phyloP scores from a whole-genome alignment of 2,888 invertebrate genomes.

The Apodemia mormo region DNA sequence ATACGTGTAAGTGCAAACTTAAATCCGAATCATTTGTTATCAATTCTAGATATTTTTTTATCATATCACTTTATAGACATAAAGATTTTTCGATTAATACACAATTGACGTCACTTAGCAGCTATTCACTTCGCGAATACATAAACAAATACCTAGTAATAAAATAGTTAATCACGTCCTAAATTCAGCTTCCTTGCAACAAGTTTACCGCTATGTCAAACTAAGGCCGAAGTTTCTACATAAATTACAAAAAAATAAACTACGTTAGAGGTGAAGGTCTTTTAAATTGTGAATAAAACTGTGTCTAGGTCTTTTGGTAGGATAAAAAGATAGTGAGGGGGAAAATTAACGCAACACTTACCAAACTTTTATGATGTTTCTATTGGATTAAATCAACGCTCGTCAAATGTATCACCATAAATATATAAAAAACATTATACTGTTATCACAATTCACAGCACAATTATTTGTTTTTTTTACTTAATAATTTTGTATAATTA shows the following conservation, averaged over 20 bases:
- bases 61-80: slow-evolving; percentile 64
- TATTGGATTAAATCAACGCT: slow-evolving; percentile 51
- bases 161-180: slow-evolving; percentile 52
- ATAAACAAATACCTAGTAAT: slow-evolving; percentile 47
- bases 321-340: slow-evolving; percentile 62
- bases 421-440: slow-evolving; percentile 70
- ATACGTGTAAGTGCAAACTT: slow-evolving; percentile 23
- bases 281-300: slow-evolving; percentile 40
- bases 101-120: slow-evolving; percentile 67
- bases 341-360: slow-evolving; percentile 68
- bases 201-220: slow-evolving; percentile 50
- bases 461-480: slow-evolving; percentile 60
- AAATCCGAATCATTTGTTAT: slow-evolving; percentile 52
- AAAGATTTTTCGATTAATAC: slow-evolving; percentile 61
- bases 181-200: slow-evolving; percentile 50
- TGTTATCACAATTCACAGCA: slow-evolving; percentile 64
- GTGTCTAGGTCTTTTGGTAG: slow-evolving; percentile 46
- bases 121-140: slow-evolving; percentile 55
- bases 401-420: slow-evolving; percentile 59
- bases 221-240: slow-evolving; percentile 43
- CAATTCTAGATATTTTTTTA: slow-evolving; percentile 63
- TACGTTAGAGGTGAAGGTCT: slow-evolving; percentile 39
- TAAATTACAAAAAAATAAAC: slow-evolving; percentile 36
- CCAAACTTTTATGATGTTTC: slow-evolving; percentile 63
- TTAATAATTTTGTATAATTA: slow-evolving; percentile 67